These are phyloP conservation scores for Molanna angustata DNA, from an alignment of 2,888 invertebrate species.

Conservation along the genomic window DNA sequence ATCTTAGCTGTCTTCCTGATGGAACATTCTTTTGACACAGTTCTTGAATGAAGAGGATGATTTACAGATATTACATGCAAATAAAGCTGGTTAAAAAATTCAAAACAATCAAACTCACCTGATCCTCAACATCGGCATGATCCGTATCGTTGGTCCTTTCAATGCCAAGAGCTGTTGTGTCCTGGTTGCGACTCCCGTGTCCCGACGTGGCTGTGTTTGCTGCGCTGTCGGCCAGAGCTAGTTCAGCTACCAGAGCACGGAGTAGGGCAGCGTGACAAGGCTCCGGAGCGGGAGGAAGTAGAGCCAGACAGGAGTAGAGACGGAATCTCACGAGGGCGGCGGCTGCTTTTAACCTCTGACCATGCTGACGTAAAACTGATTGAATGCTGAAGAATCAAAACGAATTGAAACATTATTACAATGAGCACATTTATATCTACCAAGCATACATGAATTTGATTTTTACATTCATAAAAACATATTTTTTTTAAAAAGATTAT, in stretches of 20 bases:
- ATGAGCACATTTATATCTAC: too few relatives aligned
- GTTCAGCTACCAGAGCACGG: constrained; percentile 90
- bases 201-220: constrained; percentile 84
- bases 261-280: constrained; percentile 83
- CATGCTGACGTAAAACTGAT: constrained; percentile 81
- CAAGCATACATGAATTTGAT: too few relatives aligned
- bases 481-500: too few relatives aligned
- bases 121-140: constrained; percentile 95
- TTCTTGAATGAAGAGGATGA: too few relatives aligned
- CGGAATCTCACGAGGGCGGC: constrained; percentile 91
- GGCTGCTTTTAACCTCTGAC: constrained; percentile 90
- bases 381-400: constrained; percentile 63
- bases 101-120: too few relatives aligned
- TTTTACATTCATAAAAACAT: too few relatives aligned
- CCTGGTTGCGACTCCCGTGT: constrained; percentile 79
- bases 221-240: constrained; percentile 90
- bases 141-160: constrained; percentile 89
- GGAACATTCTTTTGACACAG: too few relatives aligned
- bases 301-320: constrained; percentile 67
- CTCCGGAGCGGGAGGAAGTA: constrained; percentile 79
- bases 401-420: too few relatives aligned
- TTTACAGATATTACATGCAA: too few relatives aligned
- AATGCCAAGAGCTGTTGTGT: constrained; percentile 40
- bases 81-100: too few relatives aligned
- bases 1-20: too few relatives aligned